Evolutionary conservation across 2,797 vertebrate genomes (phyloP), one percentile per base, ranked within the genome.

Genomic region (Sebastes vulpes): DNA sequence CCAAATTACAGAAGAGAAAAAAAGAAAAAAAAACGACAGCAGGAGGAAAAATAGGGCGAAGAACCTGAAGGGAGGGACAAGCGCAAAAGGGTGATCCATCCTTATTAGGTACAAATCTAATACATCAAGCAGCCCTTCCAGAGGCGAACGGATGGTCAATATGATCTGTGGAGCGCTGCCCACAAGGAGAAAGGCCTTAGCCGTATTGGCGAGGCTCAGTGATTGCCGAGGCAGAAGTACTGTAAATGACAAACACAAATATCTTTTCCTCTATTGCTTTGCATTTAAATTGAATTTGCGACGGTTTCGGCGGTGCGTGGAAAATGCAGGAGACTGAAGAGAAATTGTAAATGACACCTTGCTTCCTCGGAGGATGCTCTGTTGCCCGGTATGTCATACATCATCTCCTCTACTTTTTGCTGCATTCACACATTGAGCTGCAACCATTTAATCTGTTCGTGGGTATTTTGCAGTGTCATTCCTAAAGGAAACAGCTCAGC

Each of bases 251-350:
- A 79, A 92, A 85, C 82, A 88, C 74, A 91, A 91, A 90, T 69
- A 88, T 52, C 48, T 66, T 75, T 90, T 23, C 67, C 66, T 65
- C 52, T 66, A 72, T 92, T 86, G 87, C 88, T 95, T 94, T 95
- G 91, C 94, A 95, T 95, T 94, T 95, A 95, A 94, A 95, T 94
- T 92, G 89, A 92, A 95, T 94, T 70, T 81, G 63, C 21, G 18
- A 63, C 29, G 6, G 42, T 83, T 79, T 65, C 83, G 72, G 65
- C 5, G 54, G 71, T 57, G 68, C 46, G 35, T 79, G 72, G 72
- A 87, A 82, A 87, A 86, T 38, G 77, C 64, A 35, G 28, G 38
- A 56, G 77, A 85, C 79, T 58, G 73, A 26, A 58, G 60, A 82
- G 66, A 79, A 69, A 91, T 86, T 79, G 46, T 29, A 89, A 77